These are phyloP conservation scores for Sarcoramphus papa DNA, from an alignment of 2,797 vertebrate genomes.

Conservation along the genomic window DNA sequence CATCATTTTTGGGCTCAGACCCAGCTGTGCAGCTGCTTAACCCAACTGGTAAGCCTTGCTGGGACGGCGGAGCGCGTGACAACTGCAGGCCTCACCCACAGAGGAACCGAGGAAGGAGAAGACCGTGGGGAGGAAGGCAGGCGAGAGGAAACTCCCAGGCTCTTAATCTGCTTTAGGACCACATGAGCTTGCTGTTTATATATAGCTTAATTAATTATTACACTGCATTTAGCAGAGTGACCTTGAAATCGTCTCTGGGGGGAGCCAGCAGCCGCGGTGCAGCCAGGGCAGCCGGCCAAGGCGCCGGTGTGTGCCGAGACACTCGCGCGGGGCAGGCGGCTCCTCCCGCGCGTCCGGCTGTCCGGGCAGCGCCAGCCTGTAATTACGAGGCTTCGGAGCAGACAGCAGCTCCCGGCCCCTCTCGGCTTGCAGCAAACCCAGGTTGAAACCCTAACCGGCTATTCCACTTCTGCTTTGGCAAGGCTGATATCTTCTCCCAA, in stretches of 20 bases:
- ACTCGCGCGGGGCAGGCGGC: accelerated
- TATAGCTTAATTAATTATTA: conserved; percentile 52
- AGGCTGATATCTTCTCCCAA: background rate
- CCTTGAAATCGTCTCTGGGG: background rate
- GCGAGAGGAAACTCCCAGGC: background rate
- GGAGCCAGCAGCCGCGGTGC: background rate
- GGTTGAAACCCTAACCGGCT: conserved; percentile 24
- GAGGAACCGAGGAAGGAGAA: background rate
- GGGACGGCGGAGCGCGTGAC: background rate
- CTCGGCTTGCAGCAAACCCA: background rate
- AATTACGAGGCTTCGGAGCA: background rate
- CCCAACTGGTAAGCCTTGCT: background rate
- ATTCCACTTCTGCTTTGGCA: conserved; percentile 10
- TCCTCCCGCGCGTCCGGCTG: background rate
- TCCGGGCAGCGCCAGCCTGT: background rate
- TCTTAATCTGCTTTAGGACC: conserved; percentile 41
- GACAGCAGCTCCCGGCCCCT: background rate
- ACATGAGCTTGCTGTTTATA: conserved; percentile 33
- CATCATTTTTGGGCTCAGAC: background rate
- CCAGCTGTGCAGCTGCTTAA: background rate
- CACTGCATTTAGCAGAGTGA: conserved; percentile 19
- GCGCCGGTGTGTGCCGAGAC: background rate
- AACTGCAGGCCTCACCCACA: background rate
- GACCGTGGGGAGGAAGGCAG: accelerated
- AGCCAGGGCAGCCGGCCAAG: background rate